Evolutionary conservation across 2,888 invertebrate genomes (phyloP), one percentile per base, ranked within the genome.

Genomic region (Drosophila acutilabella): DNA sequence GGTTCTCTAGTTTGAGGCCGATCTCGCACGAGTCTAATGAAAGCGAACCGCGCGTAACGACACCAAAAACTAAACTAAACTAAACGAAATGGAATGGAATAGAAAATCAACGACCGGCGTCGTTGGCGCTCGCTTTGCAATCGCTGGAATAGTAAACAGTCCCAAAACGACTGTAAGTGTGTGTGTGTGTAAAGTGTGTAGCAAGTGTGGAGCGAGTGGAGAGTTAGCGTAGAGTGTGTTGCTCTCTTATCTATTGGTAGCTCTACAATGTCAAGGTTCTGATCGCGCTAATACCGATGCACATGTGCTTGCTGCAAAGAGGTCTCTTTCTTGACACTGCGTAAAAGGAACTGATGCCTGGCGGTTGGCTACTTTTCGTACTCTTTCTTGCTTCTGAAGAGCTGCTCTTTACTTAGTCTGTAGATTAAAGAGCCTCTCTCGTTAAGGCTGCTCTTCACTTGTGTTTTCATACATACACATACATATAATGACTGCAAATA

Each of bases 11-110:
- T 20, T 30, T 30, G 52, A 20, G 54, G 60, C 51, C 72, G 77
- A 70, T 78, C 71, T 66, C 60, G 53, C 78, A 47, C 75, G 51
- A 23, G 4, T 16, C 18, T 14, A 75, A 18, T 23, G n/a, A 6
- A 57, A 57, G 7, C 53, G 52, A 33, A 73, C 74, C 77, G 80
- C 71, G 64, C 71, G 57, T 56, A 70, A 75, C 84, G 71, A 71
- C 80, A 74, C 59, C 72, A 41, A 68, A 62, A 50, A 36, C 69
- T 57, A 77, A 74, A 87, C 88, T 87, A 66, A 50, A 36, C 69
- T 57, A 75, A 74, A 87, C 88, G 88, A 68, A 81, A 62, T 44
- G 40, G 30, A 66, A 5, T 45, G 42, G 54, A 71, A 61, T 51
- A 16, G 26, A 42, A 66, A 61, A 45, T 11, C 36, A 67, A 42